Evolutionary conservation across 1,140 invertebrate genomes (phyloP), one percentile per base, ranked within the genome.

Genomic region (Cyrtorhinus lividipennis): DNA sequence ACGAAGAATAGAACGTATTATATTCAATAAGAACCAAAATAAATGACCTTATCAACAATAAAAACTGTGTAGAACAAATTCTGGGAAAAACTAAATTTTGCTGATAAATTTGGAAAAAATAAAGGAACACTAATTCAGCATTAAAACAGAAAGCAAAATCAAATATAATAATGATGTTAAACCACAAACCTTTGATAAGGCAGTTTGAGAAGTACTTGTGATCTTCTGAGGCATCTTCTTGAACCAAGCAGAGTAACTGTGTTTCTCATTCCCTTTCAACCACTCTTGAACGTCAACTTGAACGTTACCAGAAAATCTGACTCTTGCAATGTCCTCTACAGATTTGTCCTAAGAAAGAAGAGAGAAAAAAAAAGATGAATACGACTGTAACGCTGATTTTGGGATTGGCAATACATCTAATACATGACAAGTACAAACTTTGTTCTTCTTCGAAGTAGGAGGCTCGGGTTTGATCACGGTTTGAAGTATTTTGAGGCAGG

Each of bases 401-500:
- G n/a, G n/a, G n/a, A n/a, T n/a, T 12, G 8, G 48, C 48, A 22
- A 53, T 53, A 53, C 10, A 53, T 53, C 20, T 8, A 20, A 20
- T 53, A 12, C 3, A 20, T 53, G 10, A 53, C 12, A 27, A 61
- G n/a, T 57, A 20, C 65, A 64, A 67, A 72, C 76, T 67, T 81
- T 81, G 60, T 78, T 76, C 61, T 78, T 78, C 66, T 79, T 80
- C 0, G 75, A 78, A 10, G 72, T 70, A 0, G 79, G 77, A 63
- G 81, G 75, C 24, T 83, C 81, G 0, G 87, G 82, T 71, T 86
- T 85, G 56, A 92, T 85, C 0, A 93, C 75, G 63, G 80, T 79
- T 67, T 90, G 85, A 59, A 94, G 75, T 56, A 94, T 92, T 67
- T 88, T 84, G 2, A 94, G 73, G 71, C 90, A 94, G 0, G 91